Percentiles rank a stretch among this genome's conserved stretches.
Conservation (phyloP, 30 jellyfish, hydroid and myxozoan species). For the Aurelia sp. region DNA sequence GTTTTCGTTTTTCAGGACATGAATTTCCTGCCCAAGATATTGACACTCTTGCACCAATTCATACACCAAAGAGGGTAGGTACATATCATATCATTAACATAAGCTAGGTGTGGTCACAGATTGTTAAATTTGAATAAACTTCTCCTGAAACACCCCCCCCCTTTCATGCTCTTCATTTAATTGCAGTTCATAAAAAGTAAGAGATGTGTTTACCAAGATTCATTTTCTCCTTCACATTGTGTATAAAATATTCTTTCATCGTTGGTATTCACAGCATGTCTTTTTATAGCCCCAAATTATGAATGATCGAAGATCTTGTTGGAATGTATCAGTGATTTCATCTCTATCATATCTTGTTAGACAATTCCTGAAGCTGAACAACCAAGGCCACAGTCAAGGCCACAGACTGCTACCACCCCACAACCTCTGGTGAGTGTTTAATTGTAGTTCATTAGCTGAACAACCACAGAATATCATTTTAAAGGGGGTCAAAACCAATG, state of each 20-base stretch:
- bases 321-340: too few species aligned
- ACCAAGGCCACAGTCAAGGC: conserved; percentile 40
- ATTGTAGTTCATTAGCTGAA: too few species aligned
- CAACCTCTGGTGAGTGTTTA: conserved; percentile 61
- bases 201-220: background rate
- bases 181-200: background rate
- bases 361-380: conserved; percentile 64
- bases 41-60: conserved; percentile 91
- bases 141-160: background rate
- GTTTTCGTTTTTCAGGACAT: conserved; percentile 43
- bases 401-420: conserved; percentile 17
- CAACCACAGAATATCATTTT: background rate
- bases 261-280: too few species aligned
- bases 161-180: background rate
- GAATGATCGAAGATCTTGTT: too few species aligned
- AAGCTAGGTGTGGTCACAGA: too few species aligned
- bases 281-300: too few species aligned
- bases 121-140: too few species aligned
- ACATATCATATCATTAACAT: background rate
- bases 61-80: conserved; percentile 92
- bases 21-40: conserved; percentile 98
- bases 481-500: too few species aligned
- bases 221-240: too few species aligned
- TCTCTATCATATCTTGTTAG: background rate
- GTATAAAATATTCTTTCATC: too few species aligned